Percentiles rank a stretch among this genome's conserved stretches.
These are phyloP conservation scores for Trachelus tabidus DNA, from an alignment of 2,888 invertebrate species.

Conservation along the genomic window DNA sequence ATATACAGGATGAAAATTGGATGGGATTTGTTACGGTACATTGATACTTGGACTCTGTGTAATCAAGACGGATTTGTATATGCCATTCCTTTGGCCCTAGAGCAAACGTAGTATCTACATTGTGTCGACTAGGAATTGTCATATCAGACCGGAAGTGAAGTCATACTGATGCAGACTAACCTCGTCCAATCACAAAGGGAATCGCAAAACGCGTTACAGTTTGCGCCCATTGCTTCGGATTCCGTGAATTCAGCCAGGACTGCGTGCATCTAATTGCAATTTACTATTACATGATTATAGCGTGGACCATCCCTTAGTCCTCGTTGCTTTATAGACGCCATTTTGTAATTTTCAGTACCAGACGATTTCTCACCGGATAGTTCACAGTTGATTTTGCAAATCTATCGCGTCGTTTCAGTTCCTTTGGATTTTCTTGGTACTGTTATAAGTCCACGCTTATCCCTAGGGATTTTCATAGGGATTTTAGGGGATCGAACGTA, in stretches of 20 bases:
- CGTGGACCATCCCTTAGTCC: background rate
- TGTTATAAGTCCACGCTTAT: background rate
- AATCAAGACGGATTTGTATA: background rate
- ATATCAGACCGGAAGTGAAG: background rate
- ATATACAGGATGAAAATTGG: background rate
- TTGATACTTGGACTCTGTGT: background rate
- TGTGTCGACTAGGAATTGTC: background rate
- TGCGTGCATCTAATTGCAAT: background rate
- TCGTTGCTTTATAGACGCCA: no score
- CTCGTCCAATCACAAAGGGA: conserved; percentile 46
- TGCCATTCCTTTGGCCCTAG: background rate
- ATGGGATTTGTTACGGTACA: background rate
- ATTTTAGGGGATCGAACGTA: background rate
- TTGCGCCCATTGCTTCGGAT: conserved; percentile 19
- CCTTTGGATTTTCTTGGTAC: background rate
- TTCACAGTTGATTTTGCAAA: no score
- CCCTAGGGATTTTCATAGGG: background rate
- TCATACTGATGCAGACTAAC: conserved; percentile 9
- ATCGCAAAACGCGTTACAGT: conserved; percentile 43
- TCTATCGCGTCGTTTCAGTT: background rate
- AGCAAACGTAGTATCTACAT: conserved; percentile 19
- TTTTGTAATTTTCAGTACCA: no score
- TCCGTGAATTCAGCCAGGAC: conserved; percentile 16
- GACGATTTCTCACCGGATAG: no score
- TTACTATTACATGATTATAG: background rate